Evolutionary conservation across 2,888 invertebrate genomes (phyloP), one percentile per base, ranked within the genome.

Genomic region (Apodemia duryi): DNA sequence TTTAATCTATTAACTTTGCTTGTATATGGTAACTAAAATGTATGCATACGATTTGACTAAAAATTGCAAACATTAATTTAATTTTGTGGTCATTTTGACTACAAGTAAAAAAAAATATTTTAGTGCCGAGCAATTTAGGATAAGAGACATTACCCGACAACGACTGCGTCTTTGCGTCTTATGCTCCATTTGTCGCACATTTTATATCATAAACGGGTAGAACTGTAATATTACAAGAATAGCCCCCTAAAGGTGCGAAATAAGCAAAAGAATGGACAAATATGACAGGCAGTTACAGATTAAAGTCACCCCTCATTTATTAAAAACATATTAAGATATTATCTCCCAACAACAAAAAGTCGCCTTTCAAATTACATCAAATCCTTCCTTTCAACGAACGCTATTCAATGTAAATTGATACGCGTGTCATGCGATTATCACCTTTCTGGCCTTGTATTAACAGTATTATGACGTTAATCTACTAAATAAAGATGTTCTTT

Each of bases 281-380:
- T 78, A 72, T 71, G 70, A 79, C 82, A 78, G 83, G 89, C 91
- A 91, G 90, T 90, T 90, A 90, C 88, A 91, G 91, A 91, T 91
- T 90, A 89, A 79, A 77, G 77, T 76, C 84, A 80, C 82, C 83
- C 85, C 82, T 80, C 82, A 79, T 84, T 85, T 84, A 86, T 88
- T 82, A 86, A 80, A 87, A 85, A 80, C 84, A 86, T 85, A 91
- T 91, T 88, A 90, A 89, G 88, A 90, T 89, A 88, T 87, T 80
- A 90, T 91, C 89, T 77, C 73, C 69, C 68, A 65, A 71, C 74
- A 81, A 87, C 74, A 81, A 87, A 86, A 86, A 84, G 75, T 77
- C 71, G 74, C 76, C 83, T 84, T 83, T 85, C 80, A 84, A 81
- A 84, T 82, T 74, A 75, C 75, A 77, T 77, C 80, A 85, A 89